Conservation (phyloP, 2,113 vertebrate genomes). For the Cyanoliseus patagonus region DNA sequence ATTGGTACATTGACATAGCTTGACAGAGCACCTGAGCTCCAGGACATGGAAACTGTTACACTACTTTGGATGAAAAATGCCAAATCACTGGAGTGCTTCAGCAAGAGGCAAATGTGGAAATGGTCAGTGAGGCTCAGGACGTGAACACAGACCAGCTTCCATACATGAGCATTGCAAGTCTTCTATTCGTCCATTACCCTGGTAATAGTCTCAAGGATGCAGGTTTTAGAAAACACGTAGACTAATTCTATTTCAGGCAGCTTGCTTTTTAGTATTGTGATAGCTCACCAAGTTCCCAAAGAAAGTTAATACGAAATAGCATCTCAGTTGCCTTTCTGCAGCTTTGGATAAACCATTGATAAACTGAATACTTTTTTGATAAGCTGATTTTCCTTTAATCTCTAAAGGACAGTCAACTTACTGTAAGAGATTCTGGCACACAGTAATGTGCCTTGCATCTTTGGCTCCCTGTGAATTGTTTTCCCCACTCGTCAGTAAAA, state of each 20-base stretch:
- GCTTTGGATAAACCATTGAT: neutral
- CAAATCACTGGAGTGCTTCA: neutral
- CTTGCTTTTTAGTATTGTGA: neutral
- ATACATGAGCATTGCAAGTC: neutral
- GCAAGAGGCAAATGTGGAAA: neutral
- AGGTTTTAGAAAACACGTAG: neutral
- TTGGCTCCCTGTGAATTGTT: neutral
- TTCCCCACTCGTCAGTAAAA: neutral
- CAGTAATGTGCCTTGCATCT: neutral
- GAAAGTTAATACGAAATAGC: neutral
- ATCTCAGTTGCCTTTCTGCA: neutral
- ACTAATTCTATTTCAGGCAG: neutral
- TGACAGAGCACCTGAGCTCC: neutral
- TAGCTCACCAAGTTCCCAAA: neutral
- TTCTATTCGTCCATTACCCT: neutral
- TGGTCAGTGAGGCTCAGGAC: neutral
- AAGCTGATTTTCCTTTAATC: neutral
- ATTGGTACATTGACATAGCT: neutral
- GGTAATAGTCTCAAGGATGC: neutral
- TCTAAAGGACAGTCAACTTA: neutral
- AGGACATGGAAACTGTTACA: neutral
- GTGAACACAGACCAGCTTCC: neutral
- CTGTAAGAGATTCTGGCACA: neutral
- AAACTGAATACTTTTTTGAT: neutral
- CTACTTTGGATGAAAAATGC: neutral